Base-by-base conservation (phyloP, 2,888 invertebrate genomes). In the Ferrisia virgata region DNA sequence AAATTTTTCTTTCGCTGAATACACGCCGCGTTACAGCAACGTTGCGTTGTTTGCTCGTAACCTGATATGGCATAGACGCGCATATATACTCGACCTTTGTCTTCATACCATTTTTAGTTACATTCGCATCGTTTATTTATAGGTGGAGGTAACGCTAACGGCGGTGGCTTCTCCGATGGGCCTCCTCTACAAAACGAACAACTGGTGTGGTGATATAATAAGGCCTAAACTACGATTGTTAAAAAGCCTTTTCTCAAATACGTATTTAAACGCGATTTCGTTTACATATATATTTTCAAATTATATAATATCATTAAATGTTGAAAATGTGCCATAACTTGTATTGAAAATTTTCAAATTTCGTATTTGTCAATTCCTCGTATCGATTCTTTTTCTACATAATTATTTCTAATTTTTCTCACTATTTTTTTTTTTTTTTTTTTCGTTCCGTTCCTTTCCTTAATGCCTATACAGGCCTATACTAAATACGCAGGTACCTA, bases 111-210 rank as follows among this genome's bases (percentile, higher is more conserved):
- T 6, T 18, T 28, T 53, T 72, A 79, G 33, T 79, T 47, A 25
- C 39, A 69, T 53, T 40, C n/a, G 15, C 28, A 80, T 80, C 76
- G n/a, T 85, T 84, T 85, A 86, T 86, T 87, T 86, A 82, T 86
- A 87, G 89, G 90, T 88, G 88, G 89, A 86, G 92, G 93, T 86
- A 93, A 93, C 85, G 91, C 91, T 85, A 92, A 93, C 86, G 93
- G 93, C 85, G 91, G 91, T 85, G 91, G 90, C 87, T 92, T 92
- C 88, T 90, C 91, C 87, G 93, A 93, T 89, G 92, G 92, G 87
- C 92, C 92, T 89, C 92, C 93, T 90, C 91, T 92, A 90, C 91
- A 93, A 88, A 93, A 92, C 89, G 93, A 93, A 89, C 93, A 93
- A 84, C 91, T 93, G 88, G 93, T 93, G 90, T 93, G 93, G 93